These are phyloP conservation scores for Arbacia lixula DNA, from an alignment of 53 echinoderm and acorn worm species.

Conservation along the genomic window DNA sequence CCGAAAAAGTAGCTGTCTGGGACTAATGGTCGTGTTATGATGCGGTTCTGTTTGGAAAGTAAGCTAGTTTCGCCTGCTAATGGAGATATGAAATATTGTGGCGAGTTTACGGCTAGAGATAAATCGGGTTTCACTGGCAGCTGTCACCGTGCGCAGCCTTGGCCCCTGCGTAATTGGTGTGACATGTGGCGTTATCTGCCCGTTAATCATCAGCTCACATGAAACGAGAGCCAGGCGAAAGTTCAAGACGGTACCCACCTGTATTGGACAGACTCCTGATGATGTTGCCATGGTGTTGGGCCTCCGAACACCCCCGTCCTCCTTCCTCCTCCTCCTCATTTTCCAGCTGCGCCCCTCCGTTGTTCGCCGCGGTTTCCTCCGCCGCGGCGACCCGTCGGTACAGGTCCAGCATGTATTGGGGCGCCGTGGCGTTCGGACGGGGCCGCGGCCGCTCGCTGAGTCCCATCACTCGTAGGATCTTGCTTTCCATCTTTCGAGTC, in stretches of 20 bases:
- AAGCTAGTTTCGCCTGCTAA: no score
- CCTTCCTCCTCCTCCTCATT: constrained; percentile 34
- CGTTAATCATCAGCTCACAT: constrained; percentile 36
- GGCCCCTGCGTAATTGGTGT: constrained; percentile 50
- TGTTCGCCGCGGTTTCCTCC: constrained; percentile 6
- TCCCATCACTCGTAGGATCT: constrained; percentile 86
- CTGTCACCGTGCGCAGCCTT: constrained; percentile 15
- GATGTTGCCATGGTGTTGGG: constrained; percentile 87
- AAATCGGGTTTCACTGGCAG: constrained; percentile 9
- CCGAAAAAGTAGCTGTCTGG: no score
- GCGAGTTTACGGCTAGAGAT: background rate
- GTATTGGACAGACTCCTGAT: constrained; percentile 89
- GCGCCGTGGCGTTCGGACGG: constrained; percentile 86
- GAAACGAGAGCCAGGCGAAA: background rate
- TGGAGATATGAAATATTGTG: no score
- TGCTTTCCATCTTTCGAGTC: constrained; percentile 76
- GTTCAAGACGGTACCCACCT: constrained; percentile 70
- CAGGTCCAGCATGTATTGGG: constrained; percentile 98
- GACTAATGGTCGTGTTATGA: no score
- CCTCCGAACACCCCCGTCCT: constrained; percentile 69
- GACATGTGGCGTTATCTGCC: constrained; percentile 35
- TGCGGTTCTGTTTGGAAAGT: no score
- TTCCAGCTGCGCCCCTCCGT: background rate
- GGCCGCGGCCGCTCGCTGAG: constrained; percentile 84
- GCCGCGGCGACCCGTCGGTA: constrained; percentile 69